phyloP scores from a whole-genome alignment of 1,140 invertebrate species.

The Ladona fulva region DNA sequence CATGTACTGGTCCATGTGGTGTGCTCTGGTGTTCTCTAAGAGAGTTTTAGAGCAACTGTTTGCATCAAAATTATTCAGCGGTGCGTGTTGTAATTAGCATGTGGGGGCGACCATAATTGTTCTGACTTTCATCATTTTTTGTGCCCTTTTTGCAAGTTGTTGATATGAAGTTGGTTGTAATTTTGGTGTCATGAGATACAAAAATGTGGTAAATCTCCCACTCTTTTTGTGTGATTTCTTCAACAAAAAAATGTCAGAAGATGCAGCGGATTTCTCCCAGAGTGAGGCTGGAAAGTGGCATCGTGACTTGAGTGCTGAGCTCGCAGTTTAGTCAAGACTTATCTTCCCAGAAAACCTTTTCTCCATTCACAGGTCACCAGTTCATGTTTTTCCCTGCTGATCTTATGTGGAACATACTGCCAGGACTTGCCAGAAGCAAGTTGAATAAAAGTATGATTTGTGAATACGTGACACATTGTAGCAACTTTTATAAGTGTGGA shows the following conservation, averaged over 20 bases:
- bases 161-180: background rate
- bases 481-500: constrained; percentile 3
- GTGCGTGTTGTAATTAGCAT: constrained; percentile 1
- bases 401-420: constrained; percentile 1
- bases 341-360: background rate
- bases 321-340: constrained; percentile 1
- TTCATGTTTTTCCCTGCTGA: background rate
- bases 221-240: too few relatives aligned
- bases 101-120: background rate
- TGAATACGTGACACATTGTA: constrained; percentile 5
- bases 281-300: too few relatives aligned
- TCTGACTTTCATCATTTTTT: background rate
- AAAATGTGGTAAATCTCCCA: too few relatives aligned
- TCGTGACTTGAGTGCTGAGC: background rate
- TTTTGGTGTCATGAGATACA: constrained; percentile 6
- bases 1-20: too few relatives aligned
- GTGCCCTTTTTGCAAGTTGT: background rate
- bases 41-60: background rate
- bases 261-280: too few relatives aligned
- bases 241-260: too few relatives aligned
- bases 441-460: background rate
- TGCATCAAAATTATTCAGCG: background rate
- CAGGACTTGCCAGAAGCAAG: background rate
- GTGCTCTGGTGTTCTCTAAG: too few relatives aligned
- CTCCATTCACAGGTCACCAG: background rate